phyloP scores from a whole-genome alignment of 2,113 vertebrate species.

The Bujurquina vittata region DNA sequence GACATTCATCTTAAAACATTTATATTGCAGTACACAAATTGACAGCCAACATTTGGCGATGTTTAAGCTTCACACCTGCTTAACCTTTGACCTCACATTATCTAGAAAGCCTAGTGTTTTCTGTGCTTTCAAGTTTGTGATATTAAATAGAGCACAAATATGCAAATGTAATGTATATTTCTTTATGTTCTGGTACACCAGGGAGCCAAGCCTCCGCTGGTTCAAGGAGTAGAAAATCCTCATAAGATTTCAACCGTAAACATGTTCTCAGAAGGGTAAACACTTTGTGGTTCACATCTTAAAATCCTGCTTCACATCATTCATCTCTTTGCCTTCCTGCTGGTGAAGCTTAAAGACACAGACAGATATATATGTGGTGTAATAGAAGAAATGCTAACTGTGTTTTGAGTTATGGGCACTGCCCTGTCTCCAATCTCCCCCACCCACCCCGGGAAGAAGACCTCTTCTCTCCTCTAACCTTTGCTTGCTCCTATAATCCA shows the following conservation, averaged over 20 bases:
- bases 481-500: constrained; percentile 69
- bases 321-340: constrained; percentile 52
- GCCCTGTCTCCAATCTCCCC: constrained; percentile 60
- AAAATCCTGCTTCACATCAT: constrained; percentile 62
- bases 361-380: constrained; percentile 62
- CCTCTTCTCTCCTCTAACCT: constrained; percentile 75
- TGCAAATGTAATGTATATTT: not conserved
- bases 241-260: constrained; percentile 58
- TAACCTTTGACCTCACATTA: constrained; percentile 12
- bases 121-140: not conserved
- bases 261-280: constrained; percentile 65
- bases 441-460: constrained; percentile 69
- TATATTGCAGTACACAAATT: no score
- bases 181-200: constrained; percentile 29
- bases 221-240: constrained; percentile 40
- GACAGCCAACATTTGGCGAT: no score
- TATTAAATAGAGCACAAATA: constrained; percentile 15
- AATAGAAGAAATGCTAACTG: constrained; percentile 64
- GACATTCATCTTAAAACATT: no score
- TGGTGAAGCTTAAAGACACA: constrained; percentile 44
- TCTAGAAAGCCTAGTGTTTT: not conserved
- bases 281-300: constrained; percentile 71
- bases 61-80: not conserved
- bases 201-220: not conserved
- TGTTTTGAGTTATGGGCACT: constrained; percentile 67